phyloP scores from a whole-genome alignment of 1,140 invertebrate genomes.

The Trachymyrmex septentrionalis region DNA sequence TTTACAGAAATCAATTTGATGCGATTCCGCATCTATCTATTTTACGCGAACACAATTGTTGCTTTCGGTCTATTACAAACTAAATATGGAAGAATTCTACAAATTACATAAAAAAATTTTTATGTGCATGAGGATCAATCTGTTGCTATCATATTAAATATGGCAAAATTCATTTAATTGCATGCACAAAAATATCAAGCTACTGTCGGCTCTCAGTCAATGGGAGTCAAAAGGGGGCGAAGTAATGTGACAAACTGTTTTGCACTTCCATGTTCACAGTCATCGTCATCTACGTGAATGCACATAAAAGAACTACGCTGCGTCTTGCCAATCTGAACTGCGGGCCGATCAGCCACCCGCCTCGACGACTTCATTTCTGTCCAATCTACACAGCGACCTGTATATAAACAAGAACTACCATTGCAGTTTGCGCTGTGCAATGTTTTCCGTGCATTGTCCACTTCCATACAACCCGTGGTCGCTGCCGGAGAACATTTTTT shows the following conservation, averaged over 20 bases:
- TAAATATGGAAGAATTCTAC: background rate
- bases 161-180: slow-evolving; percentile 68
- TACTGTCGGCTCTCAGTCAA: slow-evolving; percentile 71
- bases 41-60: slow-evolving; percentile 11
- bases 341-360: slow-evolving; percentile 82
- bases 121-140: slow-evolving; percentile 57
- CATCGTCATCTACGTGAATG: slow-evolving; percentile 86
- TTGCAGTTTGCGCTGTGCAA: slow-evolving; percentile 79
- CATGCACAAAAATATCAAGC: slow-evolving; percentile 76
- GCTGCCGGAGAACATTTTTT: slow-evolving; percentile 66
- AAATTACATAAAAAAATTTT: slow-evolving; percentile 30
- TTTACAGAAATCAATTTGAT: background rate
- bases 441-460: slow-evolving; percentile 78
- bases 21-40: background rate
- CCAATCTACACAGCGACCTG: slow-evolving; percentile 85
- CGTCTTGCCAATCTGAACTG: slow-evolving; percentile 83
- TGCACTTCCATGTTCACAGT: slow-evolving; percentile 86
- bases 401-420: slow-evolving; percentile 81
- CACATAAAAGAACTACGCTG: slow-evolving; percentile 85
- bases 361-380: slow-evolving; percentile 84
- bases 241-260: slow-evolving; percentile 83
- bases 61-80: slow-evolving; percentile 23
- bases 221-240: slow-evolving; percentile 70
- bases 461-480: slow-evolving; percentile 73
- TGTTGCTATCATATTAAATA: slow-evolving; percentile 32